phyloP scores from a whole-genome alignment of 2,797 vertebrate genomes.

The Varecia variegata region DNA sequence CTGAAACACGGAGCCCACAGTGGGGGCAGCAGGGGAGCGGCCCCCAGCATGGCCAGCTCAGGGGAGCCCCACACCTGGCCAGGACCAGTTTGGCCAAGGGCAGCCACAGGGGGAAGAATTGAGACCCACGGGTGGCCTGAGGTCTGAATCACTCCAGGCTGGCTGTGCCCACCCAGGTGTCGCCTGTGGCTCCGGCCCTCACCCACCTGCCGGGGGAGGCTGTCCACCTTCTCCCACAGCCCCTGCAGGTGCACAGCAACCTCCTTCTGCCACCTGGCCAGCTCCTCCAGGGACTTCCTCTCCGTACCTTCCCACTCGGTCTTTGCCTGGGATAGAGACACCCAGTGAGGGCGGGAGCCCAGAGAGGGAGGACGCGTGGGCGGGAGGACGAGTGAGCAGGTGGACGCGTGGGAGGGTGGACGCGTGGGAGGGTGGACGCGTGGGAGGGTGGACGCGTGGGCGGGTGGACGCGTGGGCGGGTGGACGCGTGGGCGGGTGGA shows the following conservation, averaged over 20 bases:
- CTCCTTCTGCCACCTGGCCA: slow-evolving; percentile 32
- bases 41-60: neutral
- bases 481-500: too few species aligned
- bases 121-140: fast-evolving
- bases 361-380: neutral
- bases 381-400: neutral
- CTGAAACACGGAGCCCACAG: neutral
- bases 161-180: neutral
- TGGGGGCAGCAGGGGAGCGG: neutral
- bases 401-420: fast-evolving
- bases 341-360: neutral
- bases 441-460: fast-evolving
- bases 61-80: neutral
- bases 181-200: too few species aligned
- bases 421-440: fast-evolving
- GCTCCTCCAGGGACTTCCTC: neutral
- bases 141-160: neutral
- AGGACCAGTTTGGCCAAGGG: neutral
- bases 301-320: slow-evolving; percentile 12
- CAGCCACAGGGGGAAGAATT: too few species aligned
- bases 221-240: slow-evolving; percentile 42
- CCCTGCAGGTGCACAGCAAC: neutral
- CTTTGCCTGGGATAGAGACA: slow-evolving; percentile 31
- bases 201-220: slow-evolving; percentile 65
- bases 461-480: too few species aligned